phyloP scores from a whole-genome alignment of 2,888 invertebrate species.

The Philopedon plagiatum region DNA sequence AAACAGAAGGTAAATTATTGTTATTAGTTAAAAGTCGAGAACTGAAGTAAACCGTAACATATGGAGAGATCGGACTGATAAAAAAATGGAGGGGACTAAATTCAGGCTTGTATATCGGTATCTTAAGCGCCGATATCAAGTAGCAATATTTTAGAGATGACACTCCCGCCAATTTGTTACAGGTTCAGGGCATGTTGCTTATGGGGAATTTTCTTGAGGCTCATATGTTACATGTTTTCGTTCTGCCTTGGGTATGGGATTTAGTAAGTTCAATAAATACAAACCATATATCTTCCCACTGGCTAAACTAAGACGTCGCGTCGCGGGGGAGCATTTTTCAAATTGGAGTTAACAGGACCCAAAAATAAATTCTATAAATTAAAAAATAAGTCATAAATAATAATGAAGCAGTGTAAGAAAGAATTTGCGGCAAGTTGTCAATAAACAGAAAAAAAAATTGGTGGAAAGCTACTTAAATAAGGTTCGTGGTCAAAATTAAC shows the following conservation, averaged over 20 bases:
- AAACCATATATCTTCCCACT: constrained; percentile 43
- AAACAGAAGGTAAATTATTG: neutral
- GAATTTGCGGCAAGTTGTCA: no score
- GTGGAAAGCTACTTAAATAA: no score
- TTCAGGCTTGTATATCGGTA: constrained; percentile 47
- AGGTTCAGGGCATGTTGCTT: constrained; percentile 51
- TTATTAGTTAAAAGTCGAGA: constrained; percentile 2
- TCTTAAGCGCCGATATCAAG: constrained; percentile 57
- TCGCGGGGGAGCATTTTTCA: constrained; percentile 45
- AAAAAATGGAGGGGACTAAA: constrained; percentile 49
- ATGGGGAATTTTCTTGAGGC: constrained; percentile 43
- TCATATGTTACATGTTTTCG: constrained; percentile 49
- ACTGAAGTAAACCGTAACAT: constrained; percentile 8
- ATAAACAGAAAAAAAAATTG: no score
- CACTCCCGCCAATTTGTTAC: constrained; percentile 61
- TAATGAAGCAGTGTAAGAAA: no score
- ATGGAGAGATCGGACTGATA: constrained; percentile 53
- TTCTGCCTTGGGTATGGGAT: constrained; percentile 35
- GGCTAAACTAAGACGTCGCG: constrained; percentile 47
- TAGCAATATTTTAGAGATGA: constrained; percentile 61
- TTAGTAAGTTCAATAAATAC: constrained; percentile 47
- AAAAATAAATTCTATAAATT: no score
- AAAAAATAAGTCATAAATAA: no score
- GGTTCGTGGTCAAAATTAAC: no score
- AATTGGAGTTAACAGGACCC: neutral